Base-by-base conservation (phyloP, 1,140 invertebrate species). In the Drosophila sechellia region DNA sequence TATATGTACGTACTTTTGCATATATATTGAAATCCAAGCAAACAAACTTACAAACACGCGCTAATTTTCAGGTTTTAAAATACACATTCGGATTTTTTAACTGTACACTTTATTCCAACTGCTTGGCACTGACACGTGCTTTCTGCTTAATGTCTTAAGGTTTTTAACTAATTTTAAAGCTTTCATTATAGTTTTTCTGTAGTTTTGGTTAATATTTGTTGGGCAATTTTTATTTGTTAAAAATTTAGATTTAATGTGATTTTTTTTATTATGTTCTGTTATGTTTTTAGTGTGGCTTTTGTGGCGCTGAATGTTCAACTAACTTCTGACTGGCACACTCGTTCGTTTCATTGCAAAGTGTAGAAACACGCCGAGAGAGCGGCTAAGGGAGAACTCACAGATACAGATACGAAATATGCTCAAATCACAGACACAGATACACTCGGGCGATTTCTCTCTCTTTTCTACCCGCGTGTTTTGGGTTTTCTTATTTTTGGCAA, bases 401-500 rank as follows among this genome's bases (percentile, higher is more conserved):
- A 79, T 37, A 79, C 69, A 69, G 20, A 63, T 27, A 69, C 59
- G 59, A 42, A 27, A 5, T 22, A 17, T 43, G 37, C 54, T 50
- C 46, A 11, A 17, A 37, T 35, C 39, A 25, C 48, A 70, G 42
- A 56, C 35, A 70, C 64, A 37, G 6, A 13, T 1, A 20, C 6
- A 25, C 56, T 40, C 37, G 22, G n/a, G 37, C 53, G 15, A n/a
- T 8, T 64, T 27, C 45, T 15, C 53, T 71, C 49, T 49, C 42
- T 48, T 25, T 45, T n/a, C 5, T 59, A 52, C 20, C 81, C 77
- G 78, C 73, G 81, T 81, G 78, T 46, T 52, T 52, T 81, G 69
- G 52, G 64, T 69, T 63, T 85, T 85, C 37, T 74, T 85, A 76
- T 81, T 81, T 86, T 81, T 83, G 83, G 83, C 83, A 79, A 83